A percentile compares a stretch with the other conserved stretches of the same genome.
These are phyloP conservation scores for Drosophila parvula DNA, from an alignment of 1,140 invertebrate genomes.

Conservation along the genomic window DNA sequence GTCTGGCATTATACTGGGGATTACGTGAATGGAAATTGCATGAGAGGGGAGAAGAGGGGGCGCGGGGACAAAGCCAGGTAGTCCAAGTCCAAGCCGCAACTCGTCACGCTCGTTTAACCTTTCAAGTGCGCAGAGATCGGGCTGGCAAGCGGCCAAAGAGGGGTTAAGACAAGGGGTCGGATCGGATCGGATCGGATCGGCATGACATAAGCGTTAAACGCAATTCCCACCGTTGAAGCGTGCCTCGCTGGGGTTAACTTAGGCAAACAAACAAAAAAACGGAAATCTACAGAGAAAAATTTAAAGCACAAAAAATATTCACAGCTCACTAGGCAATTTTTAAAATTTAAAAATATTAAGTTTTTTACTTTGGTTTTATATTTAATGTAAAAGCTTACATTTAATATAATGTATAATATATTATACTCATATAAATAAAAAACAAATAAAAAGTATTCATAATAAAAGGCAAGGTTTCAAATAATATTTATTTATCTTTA, in stretches of 20 bases:
- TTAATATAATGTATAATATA: too few relatives aligned
- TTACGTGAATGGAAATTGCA: constrained; percentile 31
- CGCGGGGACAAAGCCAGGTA: constrained; percentile 19
- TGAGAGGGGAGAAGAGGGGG: background rate
- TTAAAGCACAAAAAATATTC: background rate
- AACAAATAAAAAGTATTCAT: too few relatives aligned
- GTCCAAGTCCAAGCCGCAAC: constrained; percentile 45
- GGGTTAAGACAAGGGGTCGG: constrained; percentile 14
- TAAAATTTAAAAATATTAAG: background rate
- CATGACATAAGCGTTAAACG: constrained; percentile 61
- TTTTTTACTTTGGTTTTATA: too few relatives aligned
- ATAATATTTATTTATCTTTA: too few relatives aligned
- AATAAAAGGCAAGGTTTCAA: too few relatives aligned
- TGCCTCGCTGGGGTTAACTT: constrained; percentile 22
- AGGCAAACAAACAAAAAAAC: constrained; percentile 10
- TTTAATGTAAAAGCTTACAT: too few relatives aligned
- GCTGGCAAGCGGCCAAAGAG: background rate
- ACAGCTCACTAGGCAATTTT: background rate
- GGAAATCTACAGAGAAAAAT: constrained; percentile 1
- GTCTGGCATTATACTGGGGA: constrained; percentile 12
- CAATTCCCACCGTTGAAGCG: constrained; percentile 51
- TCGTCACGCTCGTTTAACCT: constrained; percentile 64
- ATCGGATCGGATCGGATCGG: constrained; percentile 28
- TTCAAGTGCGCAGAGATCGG: constrained; percentile 62
- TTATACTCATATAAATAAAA: too few relatives aligned